A percentile compares a stretch with the other conserved stretches of the same genome.
Evolutionary conservation across 2,113 vertebrate species (phyloP).

Genomic region (Psettodes erumei): DNA sequence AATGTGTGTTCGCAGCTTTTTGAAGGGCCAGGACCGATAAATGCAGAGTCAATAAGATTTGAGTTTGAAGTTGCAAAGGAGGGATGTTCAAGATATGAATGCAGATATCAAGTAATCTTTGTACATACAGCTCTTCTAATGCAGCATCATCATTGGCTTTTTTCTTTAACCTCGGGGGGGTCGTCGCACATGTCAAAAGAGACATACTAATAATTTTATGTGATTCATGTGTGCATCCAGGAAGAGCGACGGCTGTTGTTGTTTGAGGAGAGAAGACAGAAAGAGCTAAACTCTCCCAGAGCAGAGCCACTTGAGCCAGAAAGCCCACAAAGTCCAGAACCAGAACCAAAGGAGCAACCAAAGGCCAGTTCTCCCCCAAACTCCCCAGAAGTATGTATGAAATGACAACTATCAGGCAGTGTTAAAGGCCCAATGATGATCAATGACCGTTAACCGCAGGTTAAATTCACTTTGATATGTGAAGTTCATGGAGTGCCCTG

Average conservation of each 20-base stretch:
- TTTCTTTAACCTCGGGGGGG: background rate
- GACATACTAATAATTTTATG: background rate
- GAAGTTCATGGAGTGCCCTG: no score
- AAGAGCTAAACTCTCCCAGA: slow-evolving; percentile 45
- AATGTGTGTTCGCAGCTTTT: background rate
- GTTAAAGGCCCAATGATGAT: no score
- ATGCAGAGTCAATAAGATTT: background rate
- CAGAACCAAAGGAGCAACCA: slow-evolving; percentile 48
- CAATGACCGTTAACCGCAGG: no score
- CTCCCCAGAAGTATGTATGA: slow-evolving; percentile 60
- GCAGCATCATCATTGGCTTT: fast-evolving
- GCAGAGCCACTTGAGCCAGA: slow-evolving; percentile 50
- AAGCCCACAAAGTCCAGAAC: slow-evolving; percentile 18
- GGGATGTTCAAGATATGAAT: background rate
- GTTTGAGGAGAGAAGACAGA: slow-evolving; percentile 62
- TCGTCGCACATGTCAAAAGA: background rate
- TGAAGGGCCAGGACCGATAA: background rate
- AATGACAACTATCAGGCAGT: background rate
- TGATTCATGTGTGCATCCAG: slow-evolving; percentile 41
- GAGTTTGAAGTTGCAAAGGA: background rate
- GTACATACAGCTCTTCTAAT: background rate
- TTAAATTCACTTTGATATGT: no score
- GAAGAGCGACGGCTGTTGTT: slow-evolving; percentile 65
- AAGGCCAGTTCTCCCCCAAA: slow-evolving; percentile 32
- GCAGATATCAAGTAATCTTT: background rate